These are phyloP conservation scores for Heterotis niloticus DNA, from an alignment of 2,113 vertebrate species.

Conservation along the genomic window DNA sequence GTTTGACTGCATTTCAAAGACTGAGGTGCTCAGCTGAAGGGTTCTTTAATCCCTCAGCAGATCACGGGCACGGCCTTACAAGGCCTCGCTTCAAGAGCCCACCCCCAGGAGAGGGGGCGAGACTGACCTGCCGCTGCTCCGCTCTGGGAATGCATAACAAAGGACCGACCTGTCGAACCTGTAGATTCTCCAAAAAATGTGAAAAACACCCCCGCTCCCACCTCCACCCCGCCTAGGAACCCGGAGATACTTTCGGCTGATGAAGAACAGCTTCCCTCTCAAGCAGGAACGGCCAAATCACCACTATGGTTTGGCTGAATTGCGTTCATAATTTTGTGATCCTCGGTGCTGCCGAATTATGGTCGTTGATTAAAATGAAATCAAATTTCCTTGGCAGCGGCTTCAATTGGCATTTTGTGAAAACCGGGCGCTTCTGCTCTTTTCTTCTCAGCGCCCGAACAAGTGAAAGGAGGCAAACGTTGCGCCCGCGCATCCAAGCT, in stretches of 20 bases:
- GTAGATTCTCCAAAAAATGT: background rate
- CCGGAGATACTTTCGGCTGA: slow-evolving; percentile 36
- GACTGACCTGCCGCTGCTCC: background rate
- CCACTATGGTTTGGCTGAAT: slow-evolving; percentile 47
- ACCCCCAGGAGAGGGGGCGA: background rate
- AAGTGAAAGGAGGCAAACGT: slow-evolving; percentile 47
- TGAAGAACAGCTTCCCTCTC: slow-evolving; percentile 47
- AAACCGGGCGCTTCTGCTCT: slow-evolving; percentile 51
- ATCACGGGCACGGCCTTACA: background rate
- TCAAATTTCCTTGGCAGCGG: slow-evolving; percentile 59
- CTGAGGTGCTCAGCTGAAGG: background rate
- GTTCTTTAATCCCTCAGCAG: background rate
- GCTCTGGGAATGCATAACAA: background rate
- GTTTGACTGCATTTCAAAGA: no score
- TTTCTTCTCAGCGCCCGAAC: slow-evolving; percentile 55
- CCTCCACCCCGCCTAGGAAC: background rate
- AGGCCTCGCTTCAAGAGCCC: background rate
- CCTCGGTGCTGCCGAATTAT: slow-evolving; percentile 60
- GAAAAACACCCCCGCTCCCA: background rate
- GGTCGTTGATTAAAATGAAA: slow-evolving; percentile 68
- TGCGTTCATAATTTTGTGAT: slow-evolving; percentile 66
- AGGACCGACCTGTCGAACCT: background rate
- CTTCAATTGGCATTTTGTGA: slow-evolving; percentile 19
- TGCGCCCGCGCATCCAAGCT: no score
- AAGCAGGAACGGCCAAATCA: slow-evolving; percentile 54